Percentiles rank a stretch among this genome's conserved stretches.
phyloP scores from a whole-genome alignment of 2,888 invertebrate species.

The Eupithecia pulchellata region DNA sequence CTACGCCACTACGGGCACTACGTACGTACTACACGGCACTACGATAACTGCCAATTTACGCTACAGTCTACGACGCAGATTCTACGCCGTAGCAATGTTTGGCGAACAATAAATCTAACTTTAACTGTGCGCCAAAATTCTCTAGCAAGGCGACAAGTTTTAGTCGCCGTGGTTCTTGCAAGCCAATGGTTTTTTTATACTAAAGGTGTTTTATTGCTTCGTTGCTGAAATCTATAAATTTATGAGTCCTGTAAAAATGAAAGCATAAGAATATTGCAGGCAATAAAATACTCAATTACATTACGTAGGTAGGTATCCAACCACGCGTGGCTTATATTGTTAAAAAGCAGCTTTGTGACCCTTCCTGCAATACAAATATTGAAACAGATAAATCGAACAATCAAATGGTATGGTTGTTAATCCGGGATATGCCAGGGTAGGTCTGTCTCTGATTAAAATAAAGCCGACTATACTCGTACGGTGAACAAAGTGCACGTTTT shows the following conservation, averaged over 20 bases:
- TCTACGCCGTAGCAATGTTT: background rate
- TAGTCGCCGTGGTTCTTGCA: background rate
- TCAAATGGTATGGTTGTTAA: background rate
- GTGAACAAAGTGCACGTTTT: background rate
- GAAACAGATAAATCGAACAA: background rate
- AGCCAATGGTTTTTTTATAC: no score
- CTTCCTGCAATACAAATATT: background rate
- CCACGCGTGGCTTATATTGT: background rate
- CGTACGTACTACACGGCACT: constrained; percentile 19
- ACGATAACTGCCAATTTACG: constrained; percentile 8
- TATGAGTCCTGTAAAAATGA: background rate
- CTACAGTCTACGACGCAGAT: constrained; percentile 19
- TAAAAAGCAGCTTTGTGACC: background rate
- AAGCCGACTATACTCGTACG: background rate
- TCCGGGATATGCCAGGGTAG: background rate
- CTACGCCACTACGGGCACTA: constrained; percentile 47
- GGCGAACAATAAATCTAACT: background rate
- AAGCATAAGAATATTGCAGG: background rate
- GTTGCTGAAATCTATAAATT: background rate
- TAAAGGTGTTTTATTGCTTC: background rate
- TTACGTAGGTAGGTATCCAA: background rate
- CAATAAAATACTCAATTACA: background rate
- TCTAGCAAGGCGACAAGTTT: background rate
- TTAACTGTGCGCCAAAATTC: background rate
- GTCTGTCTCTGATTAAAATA: background rate